phyloP scores from a whole-genome alignment of 2,797 vertebrate species.

The Microctenopoma stevenorrisi region DNA sequence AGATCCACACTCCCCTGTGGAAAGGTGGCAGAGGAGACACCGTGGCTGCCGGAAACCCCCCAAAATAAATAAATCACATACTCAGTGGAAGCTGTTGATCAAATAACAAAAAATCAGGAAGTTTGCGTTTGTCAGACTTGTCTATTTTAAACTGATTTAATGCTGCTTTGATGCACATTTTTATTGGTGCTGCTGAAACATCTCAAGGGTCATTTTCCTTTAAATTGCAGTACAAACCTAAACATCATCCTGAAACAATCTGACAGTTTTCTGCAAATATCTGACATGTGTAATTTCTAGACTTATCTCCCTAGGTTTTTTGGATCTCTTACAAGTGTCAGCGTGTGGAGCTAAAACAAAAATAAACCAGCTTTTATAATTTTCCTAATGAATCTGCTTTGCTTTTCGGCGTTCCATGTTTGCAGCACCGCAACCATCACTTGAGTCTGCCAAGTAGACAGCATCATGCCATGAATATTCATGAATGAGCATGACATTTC shows the following conservation, averaged over 20 bases:
- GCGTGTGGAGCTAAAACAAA: conserved; percentile 51
- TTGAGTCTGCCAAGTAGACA: conserved; percentile 75
- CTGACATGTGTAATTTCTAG: conserved; percentile 9
- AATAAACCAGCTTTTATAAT: conserved; percentile 52
- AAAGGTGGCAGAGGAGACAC: conserved; percentile 64
- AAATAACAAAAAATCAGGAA: conserved; percentile 38
- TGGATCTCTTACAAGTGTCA: conserved; percentile 22
- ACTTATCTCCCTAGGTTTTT: conserved; percentile 23
- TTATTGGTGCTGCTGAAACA: conserved; percentile 13
- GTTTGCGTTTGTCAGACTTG: conserved; percentile 25
- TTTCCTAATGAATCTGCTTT: conserved; percentile 55
- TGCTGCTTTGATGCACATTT: conserved; percentile 24
- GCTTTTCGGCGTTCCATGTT: conserved; percentile 58
- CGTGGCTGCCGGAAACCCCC: conserved; percentile 11
- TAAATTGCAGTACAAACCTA: background rate
- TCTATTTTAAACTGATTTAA: conserved; percentile 14
- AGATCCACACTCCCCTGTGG: conserved; percentile 71
- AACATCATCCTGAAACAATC: conserved; percentile 20
- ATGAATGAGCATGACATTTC: conserved; percentile 80
- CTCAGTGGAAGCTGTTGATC: conserved; percentile 58
- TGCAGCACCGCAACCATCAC: conserved; percentile 66
- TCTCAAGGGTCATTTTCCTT: conserved; percentile 23
- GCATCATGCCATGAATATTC: conserved; percentile 82
- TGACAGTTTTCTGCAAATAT: conserved; percentile 7
- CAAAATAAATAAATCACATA: conserved; percentile 15